Evolutionary conservation across 1,140 invertebrate species (phyloP), one percentile per base, ranked within the genome.

Genomic region (Drosophila arizonae): DNA sequence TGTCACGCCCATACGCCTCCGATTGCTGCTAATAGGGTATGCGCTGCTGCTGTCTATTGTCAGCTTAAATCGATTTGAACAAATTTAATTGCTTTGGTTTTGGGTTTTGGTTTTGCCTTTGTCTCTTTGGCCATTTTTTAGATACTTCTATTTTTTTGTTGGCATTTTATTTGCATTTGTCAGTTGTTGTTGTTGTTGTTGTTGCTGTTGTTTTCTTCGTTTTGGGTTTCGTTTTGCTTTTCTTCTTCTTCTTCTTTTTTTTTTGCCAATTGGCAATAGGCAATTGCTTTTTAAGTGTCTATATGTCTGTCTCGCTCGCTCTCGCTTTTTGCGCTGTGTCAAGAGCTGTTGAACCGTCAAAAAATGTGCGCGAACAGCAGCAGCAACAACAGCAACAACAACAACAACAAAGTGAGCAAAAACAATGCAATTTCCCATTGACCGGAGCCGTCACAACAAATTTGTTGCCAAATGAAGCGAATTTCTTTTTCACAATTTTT

Each of bases 81-180:
- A 85, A 85, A 85, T 85, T 85, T 85, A 85, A 85, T 85, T 80
- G 81, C 74, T 77, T 85, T 80, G 81, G 77, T 85, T 85, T 80
- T 45, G 77, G 58, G 62, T 52, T 63, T 74, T 64, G 30, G 43
- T 57, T 45, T 60, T 46, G 21, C 28, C 24, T 21, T 10, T n/a
- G 41, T 15, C 43, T 15, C 43, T 57, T 58, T 43, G 54, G 45
- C 8, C 21, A 36, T 69, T 50, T 55, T 28, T 39, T 41, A 54
- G 24, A 0, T 56, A 62, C 50, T 61, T 17, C 21, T 24, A 3
- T 24, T 26, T 48, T 65, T 24, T 24, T 48, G 57, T 56, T 74
- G 30, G 30, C 63, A 54, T 26, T 46, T 60, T 48, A 11, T 56
- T 51, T 56, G 36, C 46, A 36, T 56, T 11, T 24, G 21, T 1